Base-by-base conservation (phyloP, 2,113 vertebrate genomes). In the Tragelaphus buxtoni region DNA sequence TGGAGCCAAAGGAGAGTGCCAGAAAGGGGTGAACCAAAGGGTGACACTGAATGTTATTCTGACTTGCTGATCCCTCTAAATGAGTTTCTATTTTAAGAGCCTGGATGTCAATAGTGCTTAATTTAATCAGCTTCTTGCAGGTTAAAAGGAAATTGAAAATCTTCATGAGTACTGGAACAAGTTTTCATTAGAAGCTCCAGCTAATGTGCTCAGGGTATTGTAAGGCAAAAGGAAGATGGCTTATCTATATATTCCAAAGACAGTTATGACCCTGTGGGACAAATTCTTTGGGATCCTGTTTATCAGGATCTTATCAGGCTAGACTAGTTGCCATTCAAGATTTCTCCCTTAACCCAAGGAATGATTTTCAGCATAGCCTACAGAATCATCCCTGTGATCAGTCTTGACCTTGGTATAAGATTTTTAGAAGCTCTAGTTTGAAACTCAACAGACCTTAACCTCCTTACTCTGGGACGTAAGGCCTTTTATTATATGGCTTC, bases 31-130 rank as follows among this genome's bases (percentile, higher is more conserved):
- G 17, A 88, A 32, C 18, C 30, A 42, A 32, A 42, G 42, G 28
- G 53, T 84, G 95, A 85, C 80, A 49, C 81, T 80, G 11, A 5
- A 51, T 87, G 76, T 86, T 69, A 81, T 81, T 95, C 69, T 72
- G 80, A 77, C 80, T 74, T 74, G 76, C 77, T 53, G 45, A 55
- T 88, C 51, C 14, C 58, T 95, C 87, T 79, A 92, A 95, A 90
- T 94, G 76, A 90, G 76, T 97, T 97, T 97, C 98, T 97, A 85
- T 97, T 97, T 97, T 92, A 95, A 96, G 88, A 95, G 47, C 10
- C 11, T 94, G 30, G 83, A 20, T 91, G 81, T 97, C 95, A 92
- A 83, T 85, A 96, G 69, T 51, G 84, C 77, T 97, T 96, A 88
- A 97, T 96, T 96, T 96, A 97, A 98, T 98, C 96, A 97, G 58